Base-by-base conservation (phyloP, 53 echinoderm and acorn worm genomes). In the Mesocentrotus franciscanus region DNA sequence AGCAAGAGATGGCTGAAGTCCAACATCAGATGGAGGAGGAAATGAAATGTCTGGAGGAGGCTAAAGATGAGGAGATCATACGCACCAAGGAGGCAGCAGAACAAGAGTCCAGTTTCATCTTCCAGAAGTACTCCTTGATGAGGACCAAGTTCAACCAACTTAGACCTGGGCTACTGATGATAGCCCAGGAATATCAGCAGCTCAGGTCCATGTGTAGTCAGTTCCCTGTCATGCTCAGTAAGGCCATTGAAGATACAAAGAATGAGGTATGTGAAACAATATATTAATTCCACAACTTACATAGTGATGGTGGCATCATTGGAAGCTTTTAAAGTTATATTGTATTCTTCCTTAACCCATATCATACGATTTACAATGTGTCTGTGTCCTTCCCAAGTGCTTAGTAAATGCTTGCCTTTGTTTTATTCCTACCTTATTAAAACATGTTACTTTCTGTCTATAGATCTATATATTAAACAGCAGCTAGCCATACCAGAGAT, bases 161-260 rank as follows among this genome's bases (percentile, higher is more conserved):
- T 32, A 96, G 98, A 24, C 99, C 99, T 13, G 98, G 99, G 12
- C 95, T 99, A 72, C 96, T 99, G 93, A 97, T 93, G 34, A 96
- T 99, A 61, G 99, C 97, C 24, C 94, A 98, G 87, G 99, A 99
- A 89, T 99, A 99, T 95, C 96, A 99, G 90, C 97, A 99, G 89
- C 96, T 99, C 75, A 93, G 99, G 75, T 92, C 95, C 12, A 90
- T 99, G 91, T 99, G 99, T 71, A 92, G 95, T 26, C 98, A 99
- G 95, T 99, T 99, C 84, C 99, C 99, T 30, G 89, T 96, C 32
- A 95, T 99, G 94, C 96, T 99, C 33, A 96, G 95, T 62, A 95
- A 95, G 16, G 97, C 99, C 17, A 97, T 99, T 61, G 96, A 98
- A 74, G 97, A 99, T 33, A 98, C 99, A 0, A 99, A 99, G 92